A percentile compares a stretch with the other conserved stretches of the same genome.
These are phyloP conservation scores for Brachirus orientalis DNA, from an alignment of 2,113 vertebrate species.

Conservation along the genomic window DNA sequence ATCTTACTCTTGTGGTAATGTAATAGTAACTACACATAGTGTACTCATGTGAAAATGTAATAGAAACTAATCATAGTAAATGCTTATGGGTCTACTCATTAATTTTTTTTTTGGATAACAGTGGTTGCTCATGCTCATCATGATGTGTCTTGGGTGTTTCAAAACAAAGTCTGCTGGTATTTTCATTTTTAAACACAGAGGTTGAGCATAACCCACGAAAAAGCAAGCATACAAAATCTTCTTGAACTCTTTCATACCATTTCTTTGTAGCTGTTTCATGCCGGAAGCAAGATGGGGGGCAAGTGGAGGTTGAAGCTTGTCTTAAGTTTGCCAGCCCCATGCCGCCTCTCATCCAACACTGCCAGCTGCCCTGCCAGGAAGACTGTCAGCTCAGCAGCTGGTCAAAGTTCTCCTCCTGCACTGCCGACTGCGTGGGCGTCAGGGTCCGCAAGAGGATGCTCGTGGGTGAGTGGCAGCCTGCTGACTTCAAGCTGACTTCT, in stretches of 20 bases:
- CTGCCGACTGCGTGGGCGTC: slow-evolving; percentile 92
- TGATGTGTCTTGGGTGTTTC: no score
- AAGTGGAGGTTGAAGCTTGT: slow-evolving; percentile 88
- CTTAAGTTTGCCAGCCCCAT: slow-evolving; percentile 86
- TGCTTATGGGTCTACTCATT: no score
- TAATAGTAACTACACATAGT: no score
- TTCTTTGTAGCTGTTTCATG: slow-evolving; percentile 90
- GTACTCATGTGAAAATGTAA: no score
- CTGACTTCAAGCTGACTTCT: background rate
- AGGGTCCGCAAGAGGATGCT: slow-evolving; percentile 90
- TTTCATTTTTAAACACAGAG: no score
- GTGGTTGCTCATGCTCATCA: no score
- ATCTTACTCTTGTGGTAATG: no score
- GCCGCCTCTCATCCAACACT: slow-evolving; percentile 90
- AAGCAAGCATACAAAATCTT: background rate
- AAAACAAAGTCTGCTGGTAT: no score
- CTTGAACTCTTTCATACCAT: background rate
- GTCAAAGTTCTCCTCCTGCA: slow-evolving; percentile 96
- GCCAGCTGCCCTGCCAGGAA: slow-evolving; percentile 95
- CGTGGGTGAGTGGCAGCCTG: slow-evolving; percentile 84
- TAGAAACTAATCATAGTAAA: no score
- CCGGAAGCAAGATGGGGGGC: slow-evolving; percentile 91
- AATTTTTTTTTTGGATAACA: no score
- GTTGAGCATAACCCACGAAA: background rate
- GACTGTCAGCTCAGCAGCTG: slow-evolving; percentile 95